Percentiles rank a stretch among this genome's conserved stretches.
These are phyloP conservation scores for Beris morrisii DNA, from an alignment of 2,888 invertebrate genomes.

Conservation along the genomic window DNA sequence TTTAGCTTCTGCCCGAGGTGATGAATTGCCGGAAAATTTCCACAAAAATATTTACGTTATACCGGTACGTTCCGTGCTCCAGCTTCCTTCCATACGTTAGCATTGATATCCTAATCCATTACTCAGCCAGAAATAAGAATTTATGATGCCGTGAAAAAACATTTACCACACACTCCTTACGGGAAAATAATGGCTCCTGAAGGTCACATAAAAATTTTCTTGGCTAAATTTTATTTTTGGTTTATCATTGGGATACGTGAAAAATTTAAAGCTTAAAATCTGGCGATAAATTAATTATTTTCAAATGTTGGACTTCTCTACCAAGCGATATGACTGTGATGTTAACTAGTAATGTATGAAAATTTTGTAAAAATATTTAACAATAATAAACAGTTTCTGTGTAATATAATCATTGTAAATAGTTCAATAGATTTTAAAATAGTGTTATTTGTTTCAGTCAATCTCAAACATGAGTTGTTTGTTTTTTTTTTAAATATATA, in stretches of 20 bases:
- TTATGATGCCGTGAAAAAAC: constrained; percentile 15
- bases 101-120: constrained; percentile 12
- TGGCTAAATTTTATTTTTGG: not conserved
- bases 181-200: constrained; percentile 2
- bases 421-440: not conserved
- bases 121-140: constrained; percentile 21
- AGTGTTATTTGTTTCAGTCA: constrained; percentile 28
- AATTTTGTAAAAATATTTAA: constrained; percentile 7
- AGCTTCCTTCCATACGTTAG: constrained; percentile 11
- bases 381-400: not conserved
- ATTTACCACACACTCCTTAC: not conserved
- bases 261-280: not conserved
- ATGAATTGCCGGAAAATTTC: constrained; percentile 39
- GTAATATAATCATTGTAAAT: constrained; percentile 12
- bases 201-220: constrained; percentile 2
- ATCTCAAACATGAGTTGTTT: constrained; percentile 1
- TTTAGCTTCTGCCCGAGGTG: constrained; percentile 79
- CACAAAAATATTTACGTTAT: not conserved
- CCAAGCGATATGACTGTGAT: constrained; percentile 26
- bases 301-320: constrained; percentile 5
- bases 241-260: not conserved
- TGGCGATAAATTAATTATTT: not conserved
- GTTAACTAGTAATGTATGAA: constrained; percentile 16
- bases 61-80: constrained; percentile 4
- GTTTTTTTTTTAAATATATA: not conserved